Evolutionary conservation across 2,113 vertebrate species (phyloP), one percentile per base, ranked within the genome.

Genomic region (Baryphthengus martii): DNA sequence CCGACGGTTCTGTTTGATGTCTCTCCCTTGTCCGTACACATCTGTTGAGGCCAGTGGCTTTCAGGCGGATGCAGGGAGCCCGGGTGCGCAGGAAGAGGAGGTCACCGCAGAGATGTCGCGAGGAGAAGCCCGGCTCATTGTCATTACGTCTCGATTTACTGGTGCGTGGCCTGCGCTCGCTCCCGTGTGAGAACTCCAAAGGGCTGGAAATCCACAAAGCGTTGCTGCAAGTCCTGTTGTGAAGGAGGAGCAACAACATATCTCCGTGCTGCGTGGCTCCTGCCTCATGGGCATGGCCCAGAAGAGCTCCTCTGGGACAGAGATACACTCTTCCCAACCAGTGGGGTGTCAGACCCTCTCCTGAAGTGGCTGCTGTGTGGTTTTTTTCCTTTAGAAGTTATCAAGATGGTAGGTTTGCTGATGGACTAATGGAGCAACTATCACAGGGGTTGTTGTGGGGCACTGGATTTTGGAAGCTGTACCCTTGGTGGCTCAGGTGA

Each of bases 201-300:
- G 23, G 33, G 23, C 26, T 89, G 73, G 55, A 81, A 81, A 75
- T 63, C 47, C 52, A 40, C 35, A 85, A 65, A 61, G 16, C 42
- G 12, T 44, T 76, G 31, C 77, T 39, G 37, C 18, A 20, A 37
- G 37, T 24, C 40, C 62, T 39, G 37, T 11, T 50, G 40, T 45
- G 53, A 28, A 62, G 76, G 28, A 85, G 65, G 47, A 85, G 29
- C 42, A 83, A 29, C 9, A 58, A 40, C 11, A 1, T 3, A 18
- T 2, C 20, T 37, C 49, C 1, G 0, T 28, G n/a, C 55, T 77
- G 44, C 58, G 24, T 0, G 0, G 67, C 49, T 80, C 21, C 50
- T 77, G 70, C 40, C 24, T 59, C 33, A 3, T 23, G 35, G 62
- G 16, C 13, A 17, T 19, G 33, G 42, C 62, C 56, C 35, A 16